Percentiles rank a stretch among this genome's conserved stretches.
Conservation (phyloP, 2,888 invertebrate genomes). For the Cheilosia impressa region DNA sequence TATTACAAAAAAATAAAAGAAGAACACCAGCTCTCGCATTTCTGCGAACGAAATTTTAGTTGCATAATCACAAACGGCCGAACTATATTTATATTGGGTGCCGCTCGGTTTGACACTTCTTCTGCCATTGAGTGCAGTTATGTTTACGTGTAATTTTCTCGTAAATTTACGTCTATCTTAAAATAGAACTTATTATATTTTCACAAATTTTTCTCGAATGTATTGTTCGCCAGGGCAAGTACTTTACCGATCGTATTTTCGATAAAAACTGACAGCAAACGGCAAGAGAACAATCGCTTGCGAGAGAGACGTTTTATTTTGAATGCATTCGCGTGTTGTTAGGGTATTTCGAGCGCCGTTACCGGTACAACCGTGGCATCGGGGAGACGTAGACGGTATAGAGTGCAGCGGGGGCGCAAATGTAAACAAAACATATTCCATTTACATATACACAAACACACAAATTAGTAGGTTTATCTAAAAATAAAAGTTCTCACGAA, state of each 20-base stretch:
- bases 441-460: neutral
- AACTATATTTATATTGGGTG: neutral
- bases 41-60: slow-evolving; percentile 39
- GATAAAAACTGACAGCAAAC: slow-evolving; percentile 67
- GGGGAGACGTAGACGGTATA: neutral
- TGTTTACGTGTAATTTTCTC: neutral
- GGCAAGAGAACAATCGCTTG: slow-evolving; percentile 59
- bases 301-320: slow-evolving; percentile 31
- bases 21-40: neutral
- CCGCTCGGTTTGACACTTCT: slow-evolving; percentile 23
- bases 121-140: slow-evolving; percentile 33
- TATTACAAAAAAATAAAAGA: slow-evolving; percentile 19
- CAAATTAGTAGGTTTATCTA: neutral
- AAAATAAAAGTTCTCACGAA: slow-evolving; percentile 37
- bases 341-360: slow-evolving; percentile 37
- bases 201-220: slow-evolving; percentile 26
- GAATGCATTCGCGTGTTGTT: slow-evolving; percentile 68
- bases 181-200: slow-evolving; percentile 5
- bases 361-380: neutral
- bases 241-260: slow-evolving; percentile 72
- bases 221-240: slow-evolving; percentile 34
- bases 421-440: slow-evolving; percentile 41
- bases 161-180: neutral
- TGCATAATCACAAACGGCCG: slow-evolving; percentile 46
- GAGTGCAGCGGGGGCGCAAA: neutral